These are phyloP conservation scores for Apotomis turbidana DNA, from an alignment of 2,888 invertebrate species.

Conservation along the genomic window DNA sequence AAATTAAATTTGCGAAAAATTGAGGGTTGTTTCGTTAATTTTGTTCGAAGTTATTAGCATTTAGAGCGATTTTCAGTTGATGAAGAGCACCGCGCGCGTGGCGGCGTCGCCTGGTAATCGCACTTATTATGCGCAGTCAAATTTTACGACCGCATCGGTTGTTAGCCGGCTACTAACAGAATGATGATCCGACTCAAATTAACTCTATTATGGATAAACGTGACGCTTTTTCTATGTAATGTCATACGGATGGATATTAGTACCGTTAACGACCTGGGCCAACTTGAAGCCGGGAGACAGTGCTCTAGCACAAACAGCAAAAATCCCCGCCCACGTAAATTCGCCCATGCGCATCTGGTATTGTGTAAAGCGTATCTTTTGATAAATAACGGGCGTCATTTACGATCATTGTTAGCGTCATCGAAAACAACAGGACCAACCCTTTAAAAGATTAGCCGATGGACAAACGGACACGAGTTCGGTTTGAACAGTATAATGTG, in stretches of 20 bases:
- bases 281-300: constrained; percentile 4
- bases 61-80: constrained; percentile 79
- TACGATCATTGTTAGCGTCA: not conserved
- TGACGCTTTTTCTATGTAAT: constrained; percentile 63
- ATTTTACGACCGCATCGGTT: constrained; percentile 80
- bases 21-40: constrained; percentile 73
- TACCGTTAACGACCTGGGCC: constrained; percentile 59
- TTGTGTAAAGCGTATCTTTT: constrained; percentile 10
- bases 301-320: not conserved
- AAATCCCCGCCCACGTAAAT: constrained; percentile 22
- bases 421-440: constrained; percentile 15
- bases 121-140: constrained; percentile 81
- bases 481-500: constrained; percentile 49
- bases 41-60: constrained; percentile 70
- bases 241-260: constrained; percentile 62
- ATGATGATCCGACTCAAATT: constrained; percentile 73
- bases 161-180: constrained; percentile 74
- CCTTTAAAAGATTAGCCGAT: constrained; percentile 37
- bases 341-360: constrained; percentile 5
- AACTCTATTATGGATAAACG: constrained; percentile 69
- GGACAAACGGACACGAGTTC: constrained; percentile 33
- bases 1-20: constrained; percentile 73
- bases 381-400: constrained; percentile 26
- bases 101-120: constrained; percentile 71
- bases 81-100: constrained; percentile 68